These are phyloP conservation scores for Gallinago nigripennis DNA, from an alignment of 2,797 vertebrate species.

Conservation along the genomic window DNA sequence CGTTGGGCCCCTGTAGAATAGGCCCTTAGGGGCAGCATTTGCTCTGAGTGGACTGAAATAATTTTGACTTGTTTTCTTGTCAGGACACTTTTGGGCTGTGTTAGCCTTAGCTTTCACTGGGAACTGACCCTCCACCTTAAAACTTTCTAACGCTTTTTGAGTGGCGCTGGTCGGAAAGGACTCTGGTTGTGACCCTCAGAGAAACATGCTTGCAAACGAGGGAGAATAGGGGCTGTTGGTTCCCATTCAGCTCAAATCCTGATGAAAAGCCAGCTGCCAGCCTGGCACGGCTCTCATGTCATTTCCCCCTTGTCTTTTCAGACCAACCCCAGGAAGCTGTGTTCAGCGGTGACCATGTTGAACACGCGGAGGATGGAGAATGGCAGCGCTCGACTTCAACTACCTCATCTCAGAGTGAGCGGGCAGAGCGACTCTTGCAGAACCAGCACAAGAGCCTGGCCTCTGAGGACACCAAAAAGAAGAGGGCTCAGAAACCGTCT, in stretches of 20 bases:
- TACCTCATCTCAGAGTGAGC: slow-evolving; percentile 90
- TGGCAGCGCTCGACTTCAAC: slow-evolving; percentile 87
- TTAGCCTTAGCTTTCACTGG: not conserved
- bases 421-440: slow-evolving; percentile 81
- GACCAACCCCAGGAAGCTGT: slow-evolving; percentile 84
- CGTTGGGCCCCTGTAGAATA: not conserved
- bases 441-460: slow-evolving; percentile 83
- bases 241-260: not conserved
- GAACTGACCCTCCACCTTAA: not conserved
- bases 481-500: slow-evolving; percentile 88
- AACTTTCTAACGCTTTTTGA: not conserved
- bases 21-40: not conserved
- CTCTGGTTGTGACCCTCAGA: not conserved
- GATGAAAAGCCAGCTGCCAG: not conserved
- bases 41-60: not conserved
- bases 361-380: slow-evolving; percentile 81
- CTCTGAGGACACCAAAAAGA: slow-evolving; percentile 89
- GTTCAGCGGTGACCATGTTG: slow-evolving; percentile 80
- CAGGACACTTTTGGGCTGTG: not conserved
- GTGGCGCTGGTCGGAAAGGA: not conserved
- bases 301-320: slow-evolving; percentile 48
- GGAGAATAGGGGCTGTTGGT: not conserved
- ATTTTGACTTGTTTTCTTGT: not conserved
- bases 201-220: not conserved
- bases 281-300: not conserved